Conservation (phyloP, 2,113 vertebrate species). For the Larimichthys polyactis region DNA sequence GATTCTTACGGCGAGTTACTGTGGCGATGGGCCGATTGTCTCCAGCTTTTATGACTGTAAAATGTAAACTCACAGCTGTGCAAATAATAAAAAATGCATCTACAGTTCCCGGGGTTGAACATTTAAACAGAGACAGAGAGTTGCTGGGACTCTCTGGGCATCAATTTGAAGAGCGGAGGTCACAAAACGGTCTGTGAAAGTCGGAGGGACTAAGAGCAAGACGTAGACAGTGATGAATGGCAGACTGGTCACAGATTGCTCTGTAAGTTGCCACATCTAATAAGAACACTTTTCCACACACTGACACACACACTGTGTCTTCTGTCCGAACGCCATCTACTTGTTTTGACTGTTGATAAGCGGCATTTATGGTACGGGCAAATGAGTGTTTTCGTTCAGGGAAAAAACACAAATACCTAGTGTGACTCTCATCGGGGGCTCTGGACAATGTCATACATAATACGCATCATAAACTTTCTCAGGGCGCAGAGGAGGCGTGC, state of each 20-base stretch:
- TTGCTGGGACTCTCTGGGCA: constrained; percentile 7
- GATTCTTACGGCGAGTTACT: constrained; percentile 54
- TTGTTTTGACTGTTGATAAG: constrained; percentile 37
- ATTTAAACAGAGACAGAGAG: background rate
- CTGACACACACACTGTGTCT: constrained; percentile 12
- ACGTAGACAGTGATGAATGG: constrained; percentile 32
- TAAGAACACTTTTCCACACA: constrained; percentile 19
- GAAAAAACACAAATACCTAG: constrained; percentile 50
- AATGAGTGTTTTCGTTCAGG: constrained; percentile 42
- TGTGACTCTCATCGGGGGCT: constrained; percentile 39
- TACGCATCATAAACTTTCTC: constrained; percentile 66
- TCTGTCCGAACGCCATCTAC: constrained; percentile 12
- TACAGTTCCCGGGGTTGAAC: constrained; percentile 15
- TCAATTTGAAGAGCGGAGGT: constrained; percentile 28
- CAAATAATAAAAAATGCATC: constrained; percentile 59
- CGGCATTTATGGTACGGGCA: constrained; percentile 26
- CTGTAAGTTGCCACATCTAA: constrained; percentile 13
- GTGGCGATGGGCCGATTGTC: constrained; percentile 33
- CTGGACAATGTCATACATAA: constrained; percentile 58
- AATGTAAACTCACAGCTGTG: constrained; percentile 55
- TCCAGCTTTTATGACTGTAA: constrained; percentile 59
- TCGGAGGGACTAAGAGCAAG: background rate
- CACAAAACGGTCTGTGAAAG: constrained; percentile 37
- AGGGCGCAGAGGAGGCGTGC: constrained; percentile 36
- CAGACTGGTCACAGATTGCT: constrained; percentile 27